Conservation (phyloP, 2,888 invertebrate species). For the Drosophila hamatofila region DNA sequence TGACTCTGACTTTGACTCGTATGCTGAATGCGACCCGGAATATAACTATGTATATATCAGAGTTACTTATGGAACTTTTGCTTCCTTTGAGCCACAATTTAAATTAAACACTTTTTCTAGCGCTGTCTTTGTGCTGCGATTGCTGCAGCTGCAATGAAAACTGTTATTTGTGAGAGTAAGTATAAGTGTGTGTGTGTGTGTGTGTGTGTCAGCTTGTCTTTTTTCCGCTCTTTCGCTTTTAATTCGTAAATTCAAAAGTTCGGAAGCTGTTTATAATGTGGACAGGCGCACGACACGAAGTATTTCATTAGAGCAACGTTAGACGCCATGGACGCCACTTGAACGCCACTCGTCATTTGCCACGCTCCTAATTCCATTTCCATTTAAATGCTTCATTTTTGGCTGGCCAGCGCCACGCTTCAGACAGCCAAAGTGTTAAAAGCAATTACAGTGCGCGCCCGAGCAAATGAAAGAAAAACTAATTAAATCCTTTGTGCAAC, state of each 20-base stretch:
- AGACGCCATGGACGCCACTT: constrained; percentile 23
- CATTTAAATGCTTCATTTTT: constrained; percentile 48
- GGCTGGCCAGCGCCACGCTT: constrained; percentile 10
- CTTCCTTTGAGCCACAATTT: constrained; percentile 50
- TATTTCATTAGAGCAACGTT: constrained; percentile 68
- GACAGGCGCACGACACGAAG: constrained; percentile 76
- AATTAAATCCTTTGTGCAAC: constrained; percentile 82
- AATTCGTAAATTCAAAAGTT: constrained; percentile 69
- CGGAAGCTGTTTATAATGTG: constrained; percentile 75
- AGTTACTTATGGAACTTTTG: constrained; percentile 38
- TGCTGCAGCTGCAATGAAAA: constrained; percentile 51
- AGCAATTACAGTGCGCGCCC: constrained; percentile 66
- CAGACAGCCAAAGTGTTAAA: constrained; percentile 59
- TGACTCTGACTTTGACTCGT: neutral
- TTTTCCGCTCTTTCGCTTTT: constrained; percentile 17
- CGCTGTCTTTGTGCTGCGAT: constrained; percentile 44
- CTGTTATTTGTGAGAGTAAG: constrained; percentile 20
- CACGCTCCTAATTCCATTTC: constrained; percentile 31
- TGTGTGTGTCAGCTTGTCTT: constrained; percentile 24
- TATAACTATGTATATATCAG: constrained; percentile 3
- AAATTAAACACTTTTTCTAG: constrained; percentile 60
- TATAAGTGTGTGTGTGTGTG: neutral
- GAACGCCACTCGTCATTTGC: constrained; percentile 22
- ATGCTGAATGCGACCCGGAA: constrained; percentile 7
- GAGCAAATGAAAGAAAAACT: constrained; percentile 82